A percentile compares a stretch with the other conserved stretches of the same genome.
Evolutionary conservation across 2,113 vertebrate genomes (phyloP).

Genomic region (Corythoichthys intestinalis): DNA sequence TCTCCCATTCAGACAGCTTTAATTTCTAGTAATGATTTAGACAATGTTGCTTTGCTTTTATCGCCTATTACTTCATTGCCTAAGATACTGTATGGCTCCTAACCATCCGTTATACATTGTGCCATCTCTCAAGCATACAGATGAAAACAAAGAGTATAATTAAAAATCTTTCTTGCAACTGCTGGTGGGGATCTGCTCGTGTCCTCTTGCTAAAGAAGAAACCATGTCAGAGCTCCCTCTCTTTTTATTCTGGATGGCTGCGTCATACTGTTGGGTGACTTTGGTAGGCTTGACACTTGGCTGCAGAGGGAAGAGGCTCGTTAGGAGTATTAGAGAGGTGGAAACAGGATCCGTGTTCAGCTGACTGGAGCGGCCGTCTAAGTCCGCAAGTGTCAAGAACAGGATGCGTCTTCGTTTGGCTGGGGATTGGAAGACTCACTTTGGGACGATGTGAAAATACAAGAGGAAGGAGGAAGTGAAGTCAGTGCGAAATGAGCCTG

Average conservation of each 20-base stretch:
- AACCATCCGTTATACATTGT: constrained; percentile 30
- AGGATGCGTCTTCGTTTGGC: constrained; percentile 43
- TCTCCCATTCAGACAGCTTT: constrained; percentile 1
- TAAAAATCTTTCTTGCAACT: constrained; percentile 55
- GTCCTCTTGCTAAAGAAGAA: constrained; percentile 27
- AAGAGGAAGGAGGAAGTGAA: constrained; percentile 14
- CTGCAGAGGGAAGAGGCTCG: constrained; percentile 63
- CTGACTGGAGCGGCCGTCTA: constrained; percentile 52
- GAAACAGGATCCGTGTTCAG: constrained; percentile 70
- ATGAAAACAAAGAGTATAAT: constrained; percentile 52
- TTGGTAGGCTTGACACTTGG: constrained; percentile 67
- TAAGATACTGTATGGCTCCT: constrained; percentile 27
- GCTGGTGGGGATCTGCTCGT: constrained; percentile 32
- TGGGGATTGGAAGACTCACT: constrained; percentile 23
- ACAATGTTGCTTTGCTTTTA: neutral
- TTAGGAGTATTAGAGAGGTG: constrained; percentile 68
- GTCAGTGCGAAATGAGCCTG: constrained; percentile 28
- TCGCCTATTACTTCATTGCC: constrained; percentile 19
- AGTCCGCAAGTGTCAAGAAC: constrained; percentile 65
- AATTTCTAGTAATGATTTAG: constrained; percentile 13
- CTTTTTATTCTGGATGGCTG: constrained; percentile 20
- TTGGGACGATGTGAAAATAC: neutral
- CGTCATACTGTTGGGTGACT: constrained; percentile 60
- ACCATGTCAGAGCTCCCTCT: neutral
- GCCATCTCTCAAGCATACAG: constrained; percentile 20